Evolutionary conservation across 1,140 invertebrate species (phyloP), one percentile per base, ranked within the genome.

Genomic region (Proales similis): DNA sequence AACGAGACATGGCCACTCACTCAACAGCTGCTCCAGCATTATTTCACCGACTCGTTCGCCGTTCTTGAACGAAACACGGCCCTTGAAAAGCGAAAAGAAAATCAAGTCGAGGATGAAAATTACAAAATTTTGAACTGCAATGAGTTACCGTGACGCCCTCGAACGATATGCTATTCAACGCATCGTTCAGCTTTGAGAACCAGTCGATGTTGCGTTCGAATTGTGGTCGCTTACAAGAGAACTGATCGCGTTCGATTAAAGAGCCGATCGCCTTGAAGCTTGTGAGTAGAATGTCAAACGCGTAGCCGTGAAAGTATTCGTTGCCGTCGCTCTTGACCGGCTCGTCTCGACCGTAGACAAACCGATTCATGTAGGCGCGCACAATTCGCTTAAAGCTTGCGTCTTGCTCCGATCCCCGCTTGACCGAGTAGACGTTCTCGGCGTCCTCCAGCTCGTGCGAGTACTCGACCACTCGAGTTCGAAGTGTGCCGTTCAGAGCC

Each of bases 281-380:
- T 60, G 38, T 39, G 24, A 67, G 33, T n/a, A 57, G 20, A 2
- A 36, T 42, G 30, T 57, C 51, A 42, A 57, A 57, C 11, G 91
- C 91, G 72, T 95, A 96, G 1, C 90, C 92, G 72, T 96, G 90
- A 73, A 92, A 95, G 73, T 90, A 94, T 68, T 90, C 86, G 0
- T 83, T 74, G 5, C 82, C 80, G 66, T 93, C 82, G 72, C 95
- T 94, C 71, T 90, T 83, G 9, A 80, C 75, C 66, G 83, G 80
- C 22, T 27, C 46, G 6, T 49, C 45, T 19, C 12, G 11, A 30
- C 26, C 14, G 26, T 14, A 9, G 7, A 4, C 1, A 14, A 26
- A n/a, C 0, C 45, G 6, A 14, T 36, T 49, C 30, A 32, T 9
- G 26, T 14, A 1, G 27, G 29, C 51, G 62, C 24, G 26, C 36